Percentiles rank a stretch among this genome's conserved stretches.
phyloP scores from a whole-genome alignment of 1,140 invertebrate species.

The Sarcophaga bullata region DNA sequence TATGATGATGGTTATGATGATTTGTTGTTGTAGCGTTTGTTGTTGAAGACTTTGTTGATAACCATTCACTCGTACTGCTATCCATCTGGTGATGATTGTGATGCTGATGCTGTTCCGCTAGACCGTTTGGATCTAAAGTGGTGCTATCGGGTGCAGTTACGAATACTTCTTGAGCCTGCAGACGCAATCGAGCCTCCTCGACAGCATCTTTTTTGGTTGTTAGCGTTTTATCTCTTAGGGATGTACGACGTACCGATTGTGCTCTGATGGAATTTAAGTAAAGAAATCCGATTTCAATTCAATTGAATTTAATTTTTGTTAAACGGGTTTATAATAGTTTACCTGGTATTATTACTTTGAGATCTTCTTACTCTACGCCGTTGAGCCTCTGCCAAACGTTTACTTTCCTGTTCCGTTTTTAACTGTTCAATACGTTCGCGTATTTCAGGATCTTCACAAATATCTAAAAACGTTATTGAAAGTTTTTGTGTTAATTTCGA shows the following conservation, averaged over 20 bases:
- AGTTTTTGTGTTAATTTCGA: background rate
- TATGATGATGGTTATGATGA: background rate
- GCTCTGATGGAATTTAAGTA: constrained; percentile 72
- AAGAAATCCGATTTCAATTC: background rate
- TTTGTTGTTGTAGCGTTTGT: background rate
- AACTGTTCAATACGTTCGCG: constrained; percentile 89
- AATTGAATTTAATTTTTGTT: constrained; percentile 3
- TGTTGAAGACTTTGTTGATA: background rate
- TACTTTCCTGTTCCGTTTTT: constrained; percentile 89
- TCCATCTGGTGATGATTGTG: constrained; percentile 12
- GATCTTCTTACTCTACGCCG: constrained; percentile 72
- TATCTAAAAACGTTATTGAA: constrained; percentile 72
- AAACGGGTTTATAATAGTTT: background rate
- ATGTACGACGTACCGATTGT: constrained; percentile 91
- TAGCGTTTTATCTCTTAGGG: constrained; percentile 91
- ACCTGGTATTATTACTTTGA: constrained; percentile 73
- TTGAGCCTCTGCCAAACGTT: constrained; percentile 73
- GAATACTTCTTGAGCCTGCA: constrained; percentile 74
- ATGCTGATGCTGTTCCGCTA: constrained; percentile 1
- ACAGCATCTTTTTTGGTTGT: constrained; percentile 95
- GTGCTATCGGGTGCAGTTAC: constrained; percentile 44
- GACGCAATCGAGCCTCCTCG: constrained; percentile 84
- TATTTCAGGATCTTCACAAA: constrained; percentile 95
- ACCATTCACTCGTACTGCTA: constrained; percentile 18
- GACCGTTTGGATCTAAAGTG: constrained; percentile 34